Conservation (phyloP, 2,888 invertebrate species). For the Eulithis testata region DNA sequence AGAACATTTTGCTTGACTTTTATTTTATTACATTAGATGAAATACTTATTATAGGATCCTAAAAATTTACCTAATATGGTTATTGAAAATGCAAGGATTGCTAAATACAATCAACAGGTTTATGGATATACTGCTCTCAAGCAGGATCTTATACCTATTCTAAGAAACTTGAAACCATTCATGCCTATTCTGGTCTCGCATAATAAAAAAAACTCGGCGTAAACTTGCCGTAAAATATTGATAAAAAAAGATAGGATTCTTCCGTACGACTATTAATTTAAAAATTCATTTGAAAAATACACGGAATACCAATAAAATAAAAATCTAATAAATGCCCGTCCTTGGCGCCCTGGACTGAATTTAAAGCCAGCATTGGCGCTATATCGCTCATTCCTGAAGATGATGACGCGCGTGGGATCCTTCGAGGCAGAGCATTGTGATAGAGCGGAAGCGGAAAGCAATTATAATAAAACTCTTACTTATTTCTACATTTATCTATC, state of each 20-base stretch:
- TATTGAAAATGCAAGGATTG: too few relatives aligned
- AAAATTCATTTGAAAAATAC: constrained; percentile 35
- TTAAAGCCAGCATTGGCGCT: constrained; percentile 67
- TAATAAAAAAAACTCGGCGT: too few relatives aligned
- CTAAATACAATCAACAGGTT: too few relatives aligned
- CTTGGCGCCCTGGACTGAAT: constrained; percentile 68
- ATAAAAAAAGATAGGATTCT: constrained; percentile 5
- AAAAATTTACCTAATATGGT: too few relatives aligned
- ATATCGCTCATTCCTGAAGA: constrained; percentile 70
- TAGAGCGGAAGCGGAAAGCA: constrained; percentile 37
- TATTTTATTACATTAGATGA: too few relatives aligned
- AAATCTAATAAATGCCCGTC: constrained; percentile 71
- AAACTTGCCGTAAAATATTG: not conserved
- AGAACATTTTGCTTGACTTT: too few relatives aligned
- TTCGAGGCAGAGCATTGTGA: constrained; percentile 38
- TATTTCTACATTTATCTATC: too few relatives aligned
- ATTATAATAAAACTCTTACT: not conserved
- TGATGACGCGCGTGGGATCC: constrained; percentile 64
- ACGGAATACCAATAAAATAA: constrained; percentile 55
- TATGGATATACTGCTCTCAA: too few relatives aligned
- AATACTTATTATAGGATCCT: too few relatives aligned
- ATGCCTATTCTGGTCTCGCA: too few relatives aligned
- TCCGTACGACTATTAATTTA: constrained; percentile 25
- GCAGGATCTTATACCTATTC: too few relatives aligned
- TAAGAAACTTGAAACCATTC: too few relatives aligned